Evolutionary conservation across 1,140 invertebrate genomes (phyloP).

Genomic region (Oscheius sp.): DNA sequence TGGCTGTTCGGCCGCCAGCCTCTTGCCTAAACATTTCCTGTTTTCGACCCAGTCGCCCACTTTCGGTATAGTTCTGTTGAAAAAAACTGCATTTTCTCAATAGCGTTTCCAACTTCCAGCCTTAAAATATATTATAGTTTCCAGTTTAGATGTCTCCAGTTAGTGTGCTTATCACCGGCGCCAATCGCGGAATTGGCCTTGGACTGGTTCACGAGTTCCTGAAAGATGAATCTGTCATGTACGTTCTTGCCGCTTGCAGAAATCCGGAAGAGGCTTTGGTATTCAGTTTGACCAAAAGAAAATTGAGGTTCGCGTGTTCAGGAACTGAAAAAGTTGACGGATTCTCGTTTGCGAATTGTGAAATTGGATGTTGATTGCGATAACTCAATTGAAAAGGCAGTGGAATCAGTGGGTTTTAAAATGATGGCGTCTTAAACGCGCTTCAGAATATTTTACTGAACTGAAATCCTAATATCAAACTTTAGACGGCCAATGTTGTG

Average conservation of each 20-base stretch:
- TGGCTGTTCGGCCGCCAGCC: no score
- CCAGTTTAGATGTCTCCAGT: constrained; percentile 29
- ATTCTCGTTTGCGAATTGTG: constrained; percentile 26
- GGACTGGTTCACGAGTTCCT: constrained; percentile 66
- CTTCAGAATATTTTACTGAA: no score
- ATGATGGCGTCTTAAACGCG: background rate
- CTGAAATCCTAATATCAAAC: no score
- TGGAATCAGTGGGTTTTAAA: constrained; percentile 3
- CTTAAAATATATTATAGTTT: no score
- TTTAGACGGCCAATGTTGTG: constrained; percentile 1
- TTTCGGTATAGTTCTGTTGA: no score
- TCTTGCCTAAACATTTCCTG: no score
- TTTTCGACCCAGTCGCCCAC: no score
- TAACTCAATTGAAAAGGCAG: constrained; percentile 16
- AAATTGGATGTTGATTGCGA: constrained; percentile 24
- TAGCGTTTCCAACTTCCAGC: no score
- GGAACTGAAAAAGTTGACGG: constrained; percentile 5
- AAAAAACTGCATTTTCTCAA: no score
- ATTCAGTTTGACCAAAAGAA: background rate
- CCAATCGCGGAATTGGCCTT: constrained; percentile 80
- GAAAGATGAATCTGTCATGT: constrained; percentile 16
- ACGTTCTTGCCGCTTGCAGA: constrained; percentile 32
- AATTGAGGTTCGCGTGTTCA: no score
- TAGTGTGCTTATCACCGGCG: constrained; percentile 69
- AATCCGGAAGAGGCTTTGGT: background rate